These are phyloP conservation scores for Glandiceps talaboti DNA, from an alignment of 53 echinoderm and acorn worm species.

Conservation along the genomic window DNA sequence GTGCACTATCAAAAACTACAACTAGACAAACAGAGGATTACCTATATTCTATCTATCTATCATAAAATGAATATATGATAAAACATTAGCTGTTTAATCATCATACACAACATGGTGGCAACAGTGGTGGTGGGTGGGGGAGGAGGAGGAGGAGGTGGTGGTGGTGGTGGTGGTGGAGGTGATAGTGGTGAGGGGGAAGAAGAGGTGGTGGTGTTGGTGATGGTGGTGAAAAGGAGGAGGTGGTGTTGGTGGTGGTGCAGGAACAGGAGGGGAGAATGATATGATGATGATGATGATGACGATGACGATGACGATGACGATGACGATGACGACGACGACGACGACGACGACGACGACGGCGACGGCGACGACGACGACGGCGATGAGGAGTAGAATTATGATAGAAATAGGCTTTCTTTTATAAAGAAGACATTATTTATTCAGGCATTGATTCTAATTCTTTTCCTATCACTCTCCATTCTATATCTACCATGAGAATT, in stretches of 20 bases:
- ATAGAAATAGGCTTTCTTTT: background rate
- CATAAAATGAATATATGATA: no score
- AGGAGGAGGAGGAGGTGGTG: background rate
- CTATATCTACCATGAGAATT: background rate
- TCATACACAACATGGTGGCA: no score
- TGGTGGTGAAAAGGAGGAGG: slow-evolving; percentile 5
- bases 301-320: slow-evolving; percentile 9
- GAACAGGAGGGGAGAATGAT: background rate
- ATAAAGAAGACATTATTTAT: background rate
- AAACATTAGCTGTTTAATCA: no score
- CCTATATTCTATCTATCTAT: no score
- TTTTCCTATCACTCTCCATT: background rate
- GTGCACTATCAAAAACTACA: no score
- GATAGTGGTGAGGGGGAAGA: no score
- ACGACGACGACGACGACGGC: slow-evolving; percentile 2
- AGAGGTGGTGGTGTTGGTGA: slow-evolving; percentile 3
- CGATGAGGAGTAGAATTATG: background rate
- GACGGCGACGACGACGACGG: slow-evolving; percentile 1
- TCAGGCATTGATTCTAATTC: background rate
- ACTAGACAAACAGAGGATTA: no score
- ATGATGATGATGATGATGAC: no score
- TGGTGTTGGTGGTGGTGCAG: background rate
- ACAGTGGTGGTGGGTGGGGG: no score
- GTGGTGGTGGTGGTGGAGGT: slow-evolving; percentile 3
- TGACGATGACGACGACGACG: slow-evolving; percentile 6